These are phyloP conservation scores for Eidolon helvum DNA, from an alignment of 2,113 vertebrate species.

Conservation along the genomic window DNA sequence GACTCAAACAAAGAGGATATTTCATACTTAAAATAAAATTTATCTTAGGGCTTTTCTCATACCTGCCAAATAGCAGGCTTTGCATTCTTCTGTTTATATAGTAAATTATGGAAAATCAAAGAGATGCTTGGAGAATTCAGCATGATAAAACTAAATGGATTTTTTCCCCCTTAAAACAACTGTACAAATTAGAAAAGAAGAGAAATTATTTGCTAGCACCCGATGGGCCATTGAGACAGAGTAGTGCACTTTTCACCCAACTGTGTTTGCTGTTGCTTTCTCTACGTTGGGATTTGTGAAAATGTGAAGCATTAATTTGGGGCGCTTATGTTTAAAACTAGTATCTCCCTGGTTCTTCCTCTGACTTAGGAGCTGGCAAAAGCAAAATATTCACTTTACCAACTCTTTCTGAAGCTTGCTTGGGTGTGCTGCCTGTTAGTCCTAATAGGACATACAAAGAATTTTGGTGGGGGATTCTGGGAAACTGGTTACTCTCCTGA, in stretches of 20 bases:
- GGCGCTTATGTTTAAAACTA: background rate
- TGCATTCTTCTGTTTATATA: background rate
- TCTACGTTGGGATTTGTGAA: background rate
- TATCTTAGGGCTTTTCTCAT: background rate
- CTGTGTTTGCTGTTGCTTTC: background rate
- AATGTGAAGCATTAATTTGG: background rate
- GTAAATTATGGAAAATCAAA: background rate
- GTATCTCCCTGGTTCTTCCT: background rate
- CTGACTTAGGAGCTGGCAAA: background rate
- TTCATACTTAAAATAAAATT: slow-evolving; percentile 30
- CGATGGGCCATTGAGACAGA: background rate
- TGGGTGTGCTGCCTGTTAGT: background rate
- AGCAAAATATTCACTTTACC: background rate
- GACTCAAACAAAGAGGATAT: slow-evolving; percentile 7
- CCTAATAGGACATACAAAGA: background rate
- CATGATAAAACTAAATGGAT: background rate
- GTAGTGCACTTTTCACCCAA: fast-evolving
- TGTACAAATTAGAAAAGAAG: background rate
- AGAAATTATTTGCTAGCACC: background rate
- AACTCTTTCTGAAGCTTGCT: background rate
- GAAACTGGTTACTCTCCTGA: background rate
- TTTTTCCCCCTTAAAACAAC: background rate
- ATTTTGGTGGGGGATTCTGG: background rate
- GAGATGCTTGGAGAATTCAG: background rate
- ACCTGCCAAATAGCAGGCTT: background rate